Percentiles rank a stretch among this genome's conserved stretches.
Evolutionary conservation across 1,140 invertebrate species (phyloP).

Genomic region (Orius insidiosus): DNA sequence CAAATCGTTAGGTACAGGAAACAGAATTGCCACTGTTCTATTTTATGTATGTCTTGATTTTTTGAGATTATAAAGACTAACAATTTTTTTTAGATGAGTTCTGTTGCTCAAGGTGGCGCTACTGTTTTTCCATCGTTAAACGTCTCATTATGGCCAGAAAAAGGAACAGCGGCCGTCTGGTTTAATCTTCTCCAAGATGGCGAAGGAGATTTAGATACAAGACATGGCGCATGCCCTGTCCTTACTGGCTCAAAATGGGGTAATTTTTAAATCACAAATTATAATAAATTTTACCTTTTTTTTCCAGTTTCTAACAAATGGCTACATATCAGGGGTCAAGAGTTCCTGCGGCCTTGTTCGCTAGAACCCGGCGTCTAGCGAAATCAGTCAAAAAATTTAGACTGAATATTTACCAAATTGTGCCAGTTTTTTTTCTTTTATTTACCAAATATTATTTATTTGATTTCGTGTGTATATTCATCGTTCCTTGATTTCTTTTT

Average conservation of each 20-base stretch:
- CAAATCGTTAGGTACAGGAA: slow-evolving; percentile 64
- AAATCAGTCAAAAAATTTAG: too few species aligned
- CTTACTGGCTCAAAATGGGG: slow-evolving; percentile 93
- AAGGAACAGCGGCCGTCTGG: slow-evolving; percentile 90
- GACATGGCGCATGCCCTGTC: slow-evolving; percentile 95
- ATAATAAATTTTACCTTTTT: slow-evolving; percentile 1
- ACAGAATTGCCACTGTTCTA: slow-evolving; percentile 80
- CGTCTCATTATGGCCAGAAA: slow-evolving; percentile 68
- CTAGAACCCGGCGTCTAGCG: neutral
- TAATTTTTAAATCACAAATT: slow-evolving; percentile 27
- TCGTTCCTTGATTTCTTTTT: too few species aligned
- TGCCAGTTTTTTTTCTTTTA: too few species aligned
- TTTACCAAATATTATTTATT: too few species aligned
- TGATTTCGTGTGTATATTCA: too few species aligned
- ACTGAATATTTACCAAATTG: too few species aligned
- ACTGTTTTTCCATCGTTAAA: slow-evolving; percentile 85
- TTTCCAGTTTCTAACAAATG: slow-evolving; percentile 92
- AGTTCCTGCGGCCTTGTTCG: slow-evolving; percentile 37
- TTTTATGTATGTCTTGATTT: slow-evolving; percentile 22
- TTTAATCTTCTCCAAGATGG: slow-evolving; percentile 82
- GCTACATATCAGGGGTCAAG: slow-evolving; percentile 91
- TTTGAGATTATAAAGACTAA: neutral
- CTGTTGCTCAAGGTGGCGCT: slow-evolving; percentile 86
- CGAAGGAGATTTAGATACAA: slow-evolving; percentile 79
- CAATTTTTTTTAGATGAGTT: slow-evolving; percentile 59